A percentile compares a stretch with the other conserved stretches of the same genome.
These are phyloP conservation scores for Fregata magnificens DNA, from an alignment of 2,113 vertebrate genomes.

Conservation along the genomic window DNA sequence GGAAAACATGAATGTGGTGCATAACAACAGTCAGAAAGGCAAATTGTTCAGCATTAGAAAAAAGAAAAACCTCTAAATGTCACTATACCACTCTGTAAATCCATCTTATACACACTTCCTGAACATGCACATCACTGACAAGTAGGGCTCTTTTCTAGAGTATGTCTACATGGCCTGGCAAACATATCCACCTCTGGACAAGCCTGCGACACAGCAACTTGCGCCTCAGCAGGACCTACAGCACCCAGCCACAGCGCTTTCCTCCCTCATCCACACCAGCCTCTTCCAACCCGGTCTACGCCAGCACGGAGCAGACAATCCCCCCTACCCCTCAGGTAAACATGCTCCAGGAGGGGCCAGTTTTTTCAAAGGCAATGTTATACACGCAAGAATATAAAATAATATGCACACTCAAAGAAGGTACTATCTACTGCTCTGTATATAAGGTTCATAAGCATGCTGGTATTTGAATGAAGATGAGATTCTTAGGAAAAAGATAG, in stretches of 20 bases:
- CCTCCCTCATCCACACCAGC: background rate
- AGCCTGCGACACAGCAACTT: background rate
- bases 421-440: background rate
- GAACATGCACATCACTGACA: background rate
- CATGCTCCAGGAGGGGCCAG: background rate
- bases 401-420: background rate
- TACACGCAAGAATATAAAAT: fast-evolving
- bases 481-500: background rate
- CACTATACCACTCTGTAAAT: background rate
- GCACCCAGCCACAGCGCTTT: background rate
- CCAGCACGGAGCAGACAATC: background rate
- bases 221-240: background rate
- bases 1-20: background rate
- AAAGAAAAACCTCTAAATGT: background rate
- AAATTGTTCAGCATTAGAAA: background rate
- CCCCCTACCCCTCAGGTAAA: background rate
- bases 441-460: background rate
- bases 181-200: background rate
- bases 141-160: background rate
- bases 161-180: fast-evolving
- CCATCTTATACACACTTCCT: background rate
- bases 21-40: background rate
- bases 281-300: fast-evolving
- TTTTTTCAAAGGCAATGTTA: background rate
- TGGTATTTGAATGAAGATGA: background rate